A percentile compares a stretch with the other conserved stretches of the same genome.
These are phyloP conservation scores for Cossypha polioptera DNA, from an alignment of 2,797 vertebrate species.

Conservation along the genomic window DNA sequence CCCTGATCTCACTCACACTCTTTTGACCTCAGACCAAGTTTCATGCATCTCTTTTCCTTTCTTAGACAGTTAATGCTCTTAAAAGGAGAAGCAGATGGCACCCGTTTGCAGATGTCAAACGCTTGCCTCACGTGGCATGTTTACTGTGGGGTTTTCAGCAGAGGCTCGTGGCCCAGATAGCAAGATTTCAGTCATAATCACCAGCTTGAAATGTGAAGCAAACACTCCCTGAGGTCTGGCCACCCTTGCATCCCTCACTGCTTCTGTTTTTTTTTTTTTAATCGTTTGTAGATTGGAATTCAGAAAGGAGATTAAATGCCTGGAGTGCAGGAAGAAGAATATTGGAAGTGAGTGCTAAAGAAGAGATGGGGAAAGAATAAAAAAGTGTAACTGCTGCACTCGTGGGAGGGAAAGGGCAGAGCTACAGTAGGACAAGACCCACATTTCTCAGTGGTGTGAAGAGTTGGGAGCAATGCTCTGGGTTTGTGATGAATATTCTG, in stretches of 20 bases:
- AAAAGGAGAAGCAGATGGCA: slow-evolving; percentile 33
- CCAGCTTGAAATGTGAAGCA: slow-evolving; percentile 3
- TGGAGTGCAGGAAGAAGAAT: not conserved
- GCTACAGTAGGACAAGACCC: not conserved
- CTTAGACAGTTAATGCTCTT: slow-evolving; percentile 12
- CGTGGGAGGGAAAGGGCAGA: not conserved
- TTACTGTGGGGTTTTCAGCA: slow-evolving; percentile 22
- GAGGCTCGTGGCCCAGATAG: not conserved
- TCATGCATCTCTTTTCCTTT: not conserved
- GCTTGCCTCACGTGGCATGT: not conserved
- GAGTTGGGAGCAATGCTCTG: not conserved
- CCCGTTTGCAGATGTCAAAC: not conserved
- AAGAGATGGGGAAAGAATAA: not conserved
- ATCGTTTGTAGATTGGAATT: not conserved
- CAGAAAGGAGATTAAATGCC: not conserved
- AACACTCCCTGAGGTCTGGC: not conserved
- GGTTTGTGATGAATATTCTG: not conserved
- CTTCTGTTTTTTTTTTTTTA: not conserved
- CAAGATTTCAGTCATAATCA: not conserved
- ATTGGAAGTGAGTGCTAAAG: not conserved
- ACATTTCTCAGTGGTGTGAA: not conserved
- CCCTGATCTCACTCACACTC: not conserved
- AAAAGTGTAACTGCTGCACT: not conserved
- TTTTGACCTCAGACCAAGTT: not conserved
- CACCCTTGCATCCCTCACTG: not conserved